A percentile compares a stretch with the other conserved stretches of the same genome.
Evolutionary conservation across 2,888 invertebrate species (phyloP).

Genomic region (Scelioninae gen. 1): DNA sequence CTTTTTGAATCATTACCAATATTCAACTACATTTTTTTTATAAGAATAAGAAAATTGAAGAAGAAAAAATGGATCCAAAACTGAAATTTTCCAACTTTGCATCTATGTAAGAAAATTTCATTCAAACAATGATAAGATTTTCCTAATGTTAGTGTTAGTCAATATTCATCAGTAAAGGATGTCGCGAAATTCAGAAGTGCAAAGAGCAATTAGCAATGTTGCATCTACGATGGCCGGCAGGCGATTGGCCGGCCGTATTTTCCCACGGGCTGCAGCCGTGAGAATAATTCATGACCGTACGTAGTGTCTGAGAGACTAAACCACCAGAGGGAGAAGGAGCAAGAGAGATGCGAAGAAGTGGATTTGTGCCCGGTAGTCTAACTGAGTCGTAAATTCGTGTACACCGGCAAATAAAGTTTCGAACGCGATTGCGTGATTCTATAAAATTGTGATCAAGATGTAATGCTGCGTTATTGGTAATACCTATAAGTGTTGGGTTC

Average conservation of each 20-base stretch:
- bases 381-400: constrained; percentile 59
- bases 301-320: constrained; percentile 44
- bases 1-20: constrained; percentile 21
- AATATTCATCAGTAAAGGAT: constrained; percentile 46
- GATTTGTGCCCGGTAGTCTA: constrained; percentile 37
- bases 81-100: too few relatives aligned
- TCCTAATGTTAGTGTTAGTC: constrained; percentile 11
- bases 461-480: constrained; percentile 57
- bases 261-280: constrained; percentile 83
- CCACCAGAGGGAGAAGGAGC: constrained; percentile 52
- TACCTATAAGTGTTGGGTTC: constrained; percentile 6
- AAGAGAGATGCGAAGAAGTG: constrained; percentile 50
- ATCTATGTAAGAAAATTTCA: too few relatives aligned
- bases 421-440: constrained; percentile 49
- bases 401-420: constrained; percentile 51
- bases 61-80: too few relatives aligned
- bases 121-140: too few relatives aligned
- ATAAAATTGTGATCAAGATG: constrained; percentile 59
- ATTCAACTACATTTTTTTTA: not conserved
- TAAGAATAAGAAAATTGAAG: not conserved
- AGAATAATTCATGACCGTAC: constrained; percentile 82
- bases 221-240: constrained; percentile 82
- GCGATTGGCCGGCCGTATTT: constrained; percentile 79
- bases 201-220: constrained; percentile 71
- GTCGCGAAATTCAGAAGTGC: constrained; percentile 59